phyloP scores from a whole-genome alignment of 2,113 vertebrate species.

The Ursus arctos region DNA sequence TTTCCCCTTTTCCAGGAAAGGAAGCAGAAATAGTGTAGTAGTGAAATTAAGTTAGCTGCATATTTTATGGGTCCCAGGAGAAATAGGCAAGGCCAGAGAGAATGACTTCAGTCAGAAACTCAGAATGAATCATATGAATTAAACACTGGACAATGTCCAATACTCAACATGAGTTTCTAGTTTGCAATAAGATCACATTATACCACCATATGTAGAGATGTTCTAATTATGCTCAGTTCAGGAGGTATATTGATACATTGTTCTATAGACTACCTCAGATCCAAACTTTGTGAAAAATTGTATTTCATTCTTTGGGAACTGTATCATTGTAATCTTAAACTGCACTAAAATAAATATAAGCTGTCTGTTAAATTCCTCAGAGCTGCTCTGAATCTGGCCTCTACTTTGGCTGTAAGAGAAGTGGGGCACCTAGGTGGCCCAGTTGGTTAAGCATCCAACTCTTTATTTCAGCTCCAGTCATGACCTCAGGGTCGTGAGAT shows the following conservation, averaged over 20 bases:
- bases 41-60: neutral
- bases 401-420: neutral
- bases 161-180: neutral
- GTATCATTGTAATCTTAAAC: constrained; percentile 5
- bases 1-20: neutral
- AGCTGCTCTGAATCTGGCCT: neutral
- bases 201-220: neutral
- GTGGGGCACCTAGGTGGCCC: neutral
- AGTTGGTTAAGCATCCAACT: neutral
- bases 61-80: neutral
- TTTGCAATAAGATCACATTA: neutral
- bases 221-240: neutral
- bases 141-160: neutral
- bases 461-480: neutral
- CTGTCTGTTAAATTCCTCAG: neutral
- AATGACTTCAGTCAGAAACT: neutral
- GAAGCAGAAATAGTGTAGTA: neutral
- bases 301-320: neutral
- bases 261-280: neutral
- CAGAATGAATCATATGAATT: neutral
- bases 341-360: constrained; percentile 19
- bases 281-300: neutral
- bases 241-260: neutral
- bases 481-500: neutral
- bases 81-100: neutral